Evolutionary conservation across 1,140 invertebrate species (phyloP), one percentile per base, ranked within the genome.

Genomic region (Drosophila watanabei): DNA sequence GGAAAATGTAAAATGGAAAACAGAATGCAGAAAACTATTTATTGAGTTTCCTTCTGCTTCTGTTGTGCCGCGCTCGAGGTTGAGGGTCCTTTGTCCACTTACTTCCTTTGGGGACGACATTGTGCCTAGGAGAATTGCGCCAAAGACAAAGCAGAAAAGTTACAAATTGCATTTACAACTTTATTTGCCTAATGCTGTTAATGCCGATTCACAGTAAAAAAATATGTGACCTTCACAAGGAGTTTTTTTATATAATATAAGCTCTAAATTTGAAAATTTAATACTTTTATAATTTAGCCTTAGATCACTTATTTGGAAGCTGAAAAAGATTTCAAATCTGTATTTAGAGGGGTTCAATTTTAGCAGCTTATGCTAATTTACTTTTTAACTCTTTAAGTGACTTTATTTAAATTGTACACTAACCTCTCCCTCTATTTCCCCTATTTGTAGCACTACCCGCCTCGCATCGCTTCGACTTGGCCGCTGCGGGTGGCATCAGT

Each of bases 391-490:
- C 1, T 24, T 24, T 24, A 24, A 24, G 3, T 24, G 24, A 24
- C 24, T 24, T 24, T 24, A 24, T 24, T 24, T 59, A 9, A 41
- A 30, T 20, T 24, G 30, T 33, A 13, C 7, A 35, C 13, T 56
- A 14, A 20, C 28, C 0, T 10, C n/a, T 35, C 3, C 20, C 2
- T 8, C 51, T 1, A 39, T 18, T 11, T 35, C 2, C 14, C 7
- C 9, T 20, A n/a, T 56, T 80, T 82, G 2, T 46, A 82, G 94
- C 94, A 8, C 94, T 95, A 92, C 95, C 95, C 59, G 94, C 95
- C 46, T 93, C 94, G 66, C 92, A 92, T 63, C 93, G 94, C 71
- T 94, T 94, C 71, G 94, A 95, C 56, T 86, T 93, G 68, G 93
- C 94, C 33, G 93, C 93, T 5, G 93, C 94, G 10, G 93, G 94